Base-by-base conservation (phyloP, 2,888 invertebrate genomes). In the Chrysina gloriosa region DNA sequence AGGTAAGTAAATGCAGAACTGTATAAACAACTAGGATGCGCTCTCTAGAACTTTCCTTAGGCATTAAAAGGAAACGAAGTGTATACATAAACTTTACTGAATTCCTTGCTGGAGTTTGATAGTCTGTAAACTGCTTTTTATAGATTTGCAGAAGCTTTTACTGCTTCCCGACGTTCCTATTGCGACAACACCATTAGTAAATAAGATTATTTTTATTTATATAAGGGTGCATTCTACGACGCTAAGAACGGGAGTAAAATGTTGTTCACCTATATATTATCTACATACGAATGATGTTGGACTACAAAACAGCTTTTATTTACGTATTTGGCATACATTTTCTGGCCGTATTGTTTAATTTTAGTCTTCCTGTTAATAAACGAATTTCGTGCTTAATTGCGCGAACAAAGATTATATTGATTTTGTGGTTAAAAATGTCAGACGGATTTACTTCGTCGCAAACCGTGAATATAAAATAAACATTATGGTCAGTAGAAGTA, bases 101-200 rank as follows among this genome's bases (percentile, higher is more conserved):
- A 71, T 69, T 56, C 47, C 42, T 27, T 7, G 16, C 25, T 23
- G 16, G 14, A 39, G 68, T 69, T 73, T 72, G 68, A 74, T 74
- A 65, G 71, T 21, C 70, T 71, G 69, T 71, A 72, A 73, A 73
- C 71, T 70, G 70, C 65, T 73, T 70, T 74, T 73, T 74, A 74
- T 74, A 71, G 72, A 74, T 72, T 74, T 71, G 72, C 71, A 66
- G 16, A 69, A 71, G 74, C 73, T 73, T 73, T 74, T 74, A 74
- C 68, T 68, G 71, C 72, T 71, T 71, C 71, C 65, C 70, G 67
- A 70, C 67, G 67, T 63, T 47, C 63, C 39, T 63, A 67, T 65
- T 70, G 70, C 67, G 54, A 63, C 70, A 68, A 70, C 63, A 69
- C 71, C 73, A 71, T 72, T 72, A 74, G 70, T 68, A 71, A 72